Evolutionary conservation across 2,797 vertebrate species (phyloP), one percentile per base, ranked within the genome.

Genomic region (Sternarchorhynchus goeldii): DNA sequence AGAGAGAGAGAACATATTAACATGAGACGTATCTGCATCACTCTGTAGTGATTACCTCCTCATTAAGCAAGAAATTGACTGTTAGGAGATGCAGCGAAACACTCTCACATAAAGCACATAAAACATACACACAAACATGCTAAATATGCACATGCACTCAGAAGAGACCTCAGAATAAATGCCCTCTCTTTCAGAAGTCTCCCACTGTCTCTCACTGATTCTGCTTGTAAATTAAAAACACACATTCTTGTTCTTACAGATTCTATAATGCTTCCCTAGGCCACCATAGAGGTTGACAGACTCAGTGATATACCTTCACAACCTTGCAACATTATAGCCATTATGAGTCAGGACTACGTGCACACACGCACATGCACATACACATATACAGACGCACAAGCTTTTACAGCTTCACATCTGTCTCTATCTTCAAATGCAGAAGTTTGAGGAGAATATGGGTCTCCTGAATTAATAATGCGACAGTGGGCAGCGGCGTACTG

Each of bases 11-110:
- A 60, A 21, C 8, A 29, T 21, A 21, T 5, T 2, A 29, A n/a
- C 7, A 58, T 58, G 21, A 29, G 58, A 60, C 7, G 7, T 8
- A 10, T 60, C n/a, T 21, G 20, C 8, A 21, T 21, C 58, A 7
- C 21, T 29, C 73, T 77, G 21, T 8, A 18, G 20, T 74, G 79
- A 81, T 83, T 73, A 81, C 57, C 63, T 75, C 74, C 81, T 79
- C 73, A 71, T 85, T 81, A 85, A 72, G 70, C 69, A 64, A 74
- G 77, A 81, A 70, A 81, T 65, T 67, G 77, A 25, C 53, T 65
- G 58, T 67, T 70, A 55, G 63, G 21, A 66, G 64, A 63, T 65
- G 34, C 56, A 25, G 58, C 50, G 32, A 21, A 17, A 56, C n/a
- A 14, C 62, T 18, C 39, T 4, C 20, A 29, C 16, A 60, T 12